phyloP scores from a whole-genome alignment of 23 tunicate genomes.

The Ciona savignyi region DNA sequence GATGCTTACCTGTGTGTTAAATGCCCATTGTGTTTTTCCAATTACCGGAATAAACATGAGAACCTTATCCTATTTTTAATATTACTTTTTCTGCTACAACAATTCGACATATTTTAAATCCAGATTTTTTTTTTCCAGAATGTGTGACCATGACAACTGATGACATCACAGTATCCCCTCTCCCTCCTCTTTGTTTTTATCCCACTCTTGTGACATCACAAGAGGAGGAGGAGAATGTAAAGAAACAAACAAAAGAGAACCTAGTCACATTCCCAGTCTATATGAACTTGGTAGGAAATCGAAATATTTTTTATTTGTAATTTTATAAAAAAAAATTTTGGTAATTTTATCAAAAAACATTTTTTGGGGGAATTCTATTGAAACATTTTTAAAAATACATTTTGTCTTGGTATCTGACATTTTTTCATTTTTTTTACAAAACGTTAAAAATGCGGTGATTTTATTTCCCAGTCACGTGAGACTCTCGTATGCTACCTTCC shows the following conservation, averaged over 20 bases:
- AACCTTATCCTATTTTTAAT: too few species aligned
- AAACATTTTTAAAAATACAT: background rate
- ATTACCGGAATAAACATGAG: too few species aligned
- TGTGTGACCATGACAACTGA: background rate
- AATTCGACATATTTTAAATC: background rate
- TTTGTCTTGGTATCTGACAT: background rate
- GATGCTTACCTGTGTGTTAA: too few species aligned
- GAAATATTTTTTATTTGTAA: background rate
- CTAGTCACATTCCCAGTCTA: slow-evolving; percentile 58
- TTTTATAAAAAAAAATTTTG: background rate
- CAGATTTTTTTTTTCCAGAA: background rate
- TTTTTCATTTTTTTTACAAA: background rate
- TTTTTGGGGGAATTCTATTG: background rate
- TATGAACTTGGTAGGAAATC: slow-evolving; percentile 48
- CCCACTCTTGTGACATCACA: slow-evolving; percentile 21
- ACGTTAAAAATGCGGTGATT: background rate
- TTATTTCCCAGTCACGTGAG: slow-evolving; percentile 56
- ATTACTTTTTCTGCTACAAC: background rate
- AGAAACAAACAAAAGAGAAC: background rate
- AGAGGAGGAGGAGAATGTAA: slow-evolving; percentile 11
- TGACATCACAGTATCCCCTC: slow-evolving; percentile 1
- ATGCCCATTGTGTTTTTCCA: too few species aligned
- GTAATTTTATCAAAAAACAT: background rate
- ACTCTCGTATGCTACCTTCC: slow-evolving; percentile 44
- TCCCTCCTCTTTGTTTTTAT: slow-evolving; percentile 34